These are phyloP conservation scores for Cebidichthys violaceus DNA, from an alignment of 2,113 vertebrate genomes.

Conservation along the genomic window DNA sequence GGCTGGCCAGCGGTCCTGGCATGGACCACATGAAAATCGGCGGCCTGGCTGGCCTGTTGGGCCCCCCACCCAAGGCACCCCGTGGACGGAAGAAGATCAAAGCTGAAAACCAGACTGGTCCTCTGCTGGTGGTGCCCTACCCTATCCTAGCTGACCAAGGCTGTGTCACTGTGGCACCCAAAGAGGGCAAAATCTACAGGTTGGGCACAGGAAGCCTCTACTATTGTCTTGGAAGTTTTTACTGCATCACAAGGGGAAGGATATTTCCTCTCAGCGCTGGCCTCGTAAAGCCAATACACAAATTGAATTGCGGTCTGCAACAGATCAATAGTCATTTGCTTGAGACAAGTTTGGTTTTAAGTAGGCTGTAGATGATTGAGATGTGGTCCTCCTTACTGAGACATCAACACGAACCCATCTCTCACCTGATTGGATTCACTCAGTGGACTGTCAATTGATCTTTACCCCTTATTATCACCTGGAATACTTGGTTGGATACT, in stretches of 20 bases:
- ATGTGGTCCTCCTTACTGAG: background rate
- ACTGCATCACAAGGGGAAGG: background rate
- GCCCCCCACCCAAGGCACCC: slow-evolving; percentile 89
- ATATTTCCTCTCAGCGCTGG: background rate
- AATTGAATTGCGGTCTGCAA: slow-evolving; percentile 16
- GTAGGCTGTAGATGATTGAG: background rate
- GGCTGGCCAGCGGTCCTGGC: slow-evolving; percentile 92
- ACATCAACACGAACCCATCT: background rate
- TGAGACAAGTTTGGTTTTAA: slow-evolving; percentile 6
- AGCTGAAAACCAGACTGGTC: slow-evolving; percentile 91
- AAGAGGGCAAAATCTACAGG: slow-evolving; percentile 99
- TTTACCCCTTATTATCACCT: background rate
- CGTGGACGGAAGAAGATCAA: slow-evolving; percentile 98
- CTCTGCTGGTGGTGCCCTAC: slow-evolving; percentile 95
- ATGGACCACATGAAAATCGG: slow-evolving; percentile 94
- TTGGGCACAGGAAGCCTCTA: slow-evolving; percentile 59
- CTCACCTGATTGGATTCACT: background rate
- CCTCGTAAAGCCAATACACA: slow-evolving; percentile 13
- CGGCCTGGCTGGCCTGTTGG: slow-evolving; percentile 92
- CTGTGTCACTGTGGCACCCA: slow-evolving; percentile 86
- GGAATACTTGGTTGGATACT: background rate
- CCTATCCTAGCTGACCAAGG: slow-evolving; percentile 92
- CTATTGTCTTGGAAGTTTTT: background rate
- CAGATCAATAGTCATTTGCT: slow-evolving; percentile 11
- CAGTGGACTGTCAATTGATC: background rate